phyloP scores from a whole-genome alignment of 2,113 vertebrate species.

The Octodon degus region DNA sequence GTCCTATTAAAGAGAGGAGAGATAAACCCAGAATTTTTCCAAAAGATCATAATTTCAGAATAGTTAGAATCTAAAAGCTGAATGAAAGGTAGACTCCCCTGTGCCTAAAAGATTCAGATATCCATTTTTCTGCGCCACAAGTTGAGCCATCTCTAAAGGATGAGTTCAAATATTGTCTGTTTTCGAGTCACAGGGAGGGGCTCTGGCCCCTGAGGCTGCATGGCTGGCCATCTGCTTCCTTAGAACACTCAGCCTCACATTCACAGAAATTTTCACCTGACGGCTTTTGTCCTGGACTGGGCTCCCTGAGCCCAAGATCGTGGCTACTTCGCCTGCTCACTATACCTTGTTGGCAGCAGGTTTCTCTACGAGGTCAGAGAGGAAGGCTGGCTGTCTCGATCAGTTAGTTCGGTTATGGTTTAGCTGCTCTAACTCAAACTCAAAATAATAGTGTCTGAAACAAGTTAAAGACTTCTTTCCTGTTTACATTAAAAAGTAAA shows the following conservation, averaged over 20 bases:
- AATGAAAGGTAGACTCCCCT: slow-evolving; percentile 32
- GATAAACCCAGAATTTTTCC: slow-evolving; percentile 32
- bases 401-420: neutral
- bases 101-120: neutral
- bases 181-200: neutral
- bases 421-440: neutral
- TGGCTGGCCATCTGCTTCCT: neutral
- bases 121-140: neutral
- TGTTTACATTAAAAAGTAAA: neutral
- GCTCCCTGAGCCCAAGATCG: neutral
- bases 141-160: neutral
- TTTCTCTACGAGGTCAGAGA: neutral
- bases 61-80: slow-evolving; percentile 62
- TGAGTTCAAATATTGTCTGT: neutral
- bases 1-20: neutral
- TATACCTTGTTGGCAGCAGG: neutral
- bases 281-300: neutral
- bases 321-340: neutral
- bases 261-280: neutral
- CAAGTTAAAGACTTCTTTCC: slow-evolving; percentile 12
- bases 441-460: neutral
- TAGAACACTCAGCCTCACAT: neutral
- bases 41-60: slow-evolving; percentile 64
- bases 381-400: neutral
- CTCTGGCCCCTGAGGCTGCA: neutral